Evolutionary conservation across 2,113 vertebrate genomes (phyloP), one percentile per base, ranked within the genome.

Genomic region (Aramus guarauna): DNA sequence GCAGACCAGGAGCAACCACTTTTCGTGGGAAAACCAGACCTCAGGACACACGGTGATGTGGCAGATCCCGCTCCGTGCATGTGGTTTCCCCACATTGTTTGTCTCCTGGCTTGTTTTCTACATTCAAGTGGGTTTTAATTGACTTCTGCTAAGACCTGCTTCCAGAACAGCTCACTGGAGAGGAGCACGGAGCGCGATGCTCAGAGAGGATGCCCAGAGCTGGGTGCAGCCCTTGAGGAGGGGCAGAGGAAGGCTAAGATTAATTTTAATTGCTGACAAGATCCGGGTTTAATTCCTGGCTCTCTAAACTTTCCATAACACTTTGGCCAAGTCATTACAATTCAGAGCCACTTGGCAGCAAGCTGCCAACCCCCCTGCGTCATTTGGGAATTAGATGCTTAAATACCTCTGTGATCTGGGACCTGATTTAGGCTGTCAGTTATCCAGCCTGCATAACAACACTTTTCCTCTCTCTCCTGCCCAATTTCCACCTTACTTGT

Each of bases 191-290:
- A 71, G 80, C 9, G 2, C 9, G 64, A 45, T 81, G 64, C 76
- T 78, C 52, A 20, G 29, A 41, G 72, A 86, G 80, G 86, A 91
- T 73, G 91, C 79, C 58, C 76, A 60, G 66, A 37, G 13, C 67
- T 22, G 53, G 71, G 48, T 20, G 14, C 73, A 85, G 86, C 80
- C 86, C 60, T 88, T 17, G n/a, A 92, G 68, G 64, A 77, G 0
- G 2, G 37, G 69, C 85, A 84, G 68, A 92, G 94, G 94, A 96
- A 95, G 36, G 27, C 81, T n/a, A 10, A 55, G 14, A 56, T 76
- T 94, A 18, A 60, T 89, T 77, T 78, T 88, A 94, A 96, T 94
- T 86, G 58, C 83, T 87, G 63, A 55, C 5, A 15, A 95, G 86
- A 86, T 81, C 90, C 20, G 6, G 85, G 64, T 64, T 96, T 71